Evolutionary conservation across 1,140 invertebrate species (phyloP).

Genomic region (Pissodes strobi): DNA sequence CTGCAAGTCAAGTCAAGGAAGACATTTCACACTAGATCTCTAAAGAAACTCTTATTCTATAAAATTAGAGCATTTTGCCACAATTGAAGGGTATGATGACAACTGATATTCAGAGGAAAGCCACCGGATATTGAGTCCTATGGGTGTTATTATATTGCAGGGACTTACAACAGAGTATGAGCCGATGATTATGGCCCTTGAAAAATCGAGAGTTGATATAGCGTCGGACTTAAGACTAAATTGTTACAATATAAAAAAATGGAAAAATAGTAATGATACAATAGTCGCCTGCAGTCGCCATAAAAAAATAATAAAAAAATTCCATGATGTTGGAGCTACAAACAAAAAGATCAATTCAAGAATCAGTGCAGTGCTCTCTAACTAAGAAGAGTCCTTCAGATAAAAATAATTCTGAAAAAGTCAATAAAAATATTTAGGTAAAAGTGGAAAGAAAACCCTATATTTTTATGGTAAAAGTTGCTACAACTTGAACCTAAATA

Average conservation of each 20-base stretch:
- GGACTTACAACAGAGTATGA: constrained; percentile 45
- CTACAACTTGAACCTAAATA: too few species aligned
- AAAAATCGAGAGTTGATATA: constrained; percentile 45
- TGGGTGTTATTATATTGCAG: too few species aligned
- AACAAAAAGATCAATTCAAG: constrained; percentile 36
- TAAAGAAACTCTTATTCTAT: constrained; percentile 35
- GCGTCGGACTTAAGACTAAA: constrained; percentile 50
- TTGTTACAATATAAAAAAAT: too few species aligned
- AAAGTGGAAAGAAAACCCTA: too few species aligned
- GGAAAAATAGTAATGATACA: constrained; percentile 36
- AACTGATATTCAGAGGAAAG: constrained; percentile 30
- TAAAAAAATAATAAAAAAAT: constrained; percentile 22
- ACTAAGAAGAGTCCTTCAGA: too few species aligned
- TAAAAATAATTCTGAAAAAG: too few species aligned
- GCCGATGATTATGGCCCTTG: too few species aligned
- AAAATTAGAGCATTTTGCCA: constrained; percentile 27
- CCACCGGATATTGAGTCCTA: constrained; percentile 43
- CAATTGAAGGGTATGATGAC: constrained; percentile 18
- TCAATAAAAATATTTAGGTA: too few species aligned
- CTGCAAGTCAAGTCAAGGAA: too few species aligned
- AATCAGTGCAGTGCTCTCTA: constrained; percentile 34
- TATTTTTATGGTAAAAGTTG: too few species aligned
- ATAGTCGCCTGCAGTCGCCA: constrained; percentile 3
- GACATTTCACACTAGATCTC: too few species aligned
- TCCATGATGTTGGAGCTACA: constrained; percentile 32